These are phyloP conservation scores for Propithecus coquereli DNA, from an alignment of 2,113 vertebrate species.

Conservation along the genomic window DNA sequence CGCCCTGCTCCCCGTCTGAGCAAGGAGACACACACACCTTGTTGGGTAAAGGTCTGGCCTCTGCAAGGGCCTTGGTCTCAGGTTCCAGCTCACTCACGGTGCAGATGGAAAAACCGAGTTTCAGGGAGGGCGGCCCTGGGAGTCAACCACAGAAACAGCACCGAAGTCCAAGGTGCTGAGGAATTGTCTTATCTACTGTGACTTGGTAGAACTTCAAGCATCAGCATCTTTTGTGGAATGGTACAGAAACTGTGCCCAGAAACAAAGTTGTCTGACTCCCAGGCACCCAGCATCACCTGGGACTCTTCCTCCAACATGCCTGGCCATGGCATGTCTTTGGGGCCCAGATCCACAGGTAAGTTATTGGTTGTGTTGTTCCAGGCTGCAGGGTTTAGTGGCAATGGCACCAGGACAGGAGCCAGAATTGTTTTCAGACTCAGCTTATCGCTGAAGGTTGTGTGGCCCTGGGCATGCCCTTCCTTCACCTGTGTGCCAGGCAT, in stretches of 20 bases:
- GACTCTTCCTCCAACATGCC: neutral
- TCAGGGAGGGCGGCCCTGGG: no score
- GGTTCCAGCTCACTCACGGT: neutral
- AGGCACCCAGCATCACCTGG: neutral
- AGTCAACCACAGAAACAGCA: neutral
- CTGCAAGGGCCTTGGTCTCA: neutral
- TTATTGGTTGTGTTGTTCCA: neutral
- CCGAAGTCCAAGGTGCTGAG: neutral
- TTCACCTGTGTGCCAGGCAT: neutral
- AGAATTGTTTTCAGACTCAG: neutral
- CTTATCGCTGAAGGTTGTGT: neutral
- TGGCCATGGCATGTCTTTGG: neutral
- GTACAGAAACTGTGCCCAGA: neutral
- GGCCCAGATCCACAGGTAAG: neutral
- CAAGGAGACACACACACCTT: accelerated
- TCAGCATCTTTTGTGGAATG: neutral
- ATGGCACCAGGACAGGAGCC: no score
- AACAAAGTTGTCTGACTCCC: neutral
- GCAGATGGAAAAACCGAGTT: neutral
- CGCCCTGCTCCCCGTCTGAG: neutral
- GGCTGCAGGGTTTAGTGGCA: neutral
- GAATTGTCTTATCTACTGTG: neutral
- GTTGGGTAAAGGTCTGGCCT: no score
- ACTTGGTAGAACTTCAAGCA: neutral
- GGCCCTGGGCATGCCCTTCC: neutral